phyloP scores from a whole-genome alignment of 1,140 invertebrate genomes.

The Scaptomyza pallida region DNA sequence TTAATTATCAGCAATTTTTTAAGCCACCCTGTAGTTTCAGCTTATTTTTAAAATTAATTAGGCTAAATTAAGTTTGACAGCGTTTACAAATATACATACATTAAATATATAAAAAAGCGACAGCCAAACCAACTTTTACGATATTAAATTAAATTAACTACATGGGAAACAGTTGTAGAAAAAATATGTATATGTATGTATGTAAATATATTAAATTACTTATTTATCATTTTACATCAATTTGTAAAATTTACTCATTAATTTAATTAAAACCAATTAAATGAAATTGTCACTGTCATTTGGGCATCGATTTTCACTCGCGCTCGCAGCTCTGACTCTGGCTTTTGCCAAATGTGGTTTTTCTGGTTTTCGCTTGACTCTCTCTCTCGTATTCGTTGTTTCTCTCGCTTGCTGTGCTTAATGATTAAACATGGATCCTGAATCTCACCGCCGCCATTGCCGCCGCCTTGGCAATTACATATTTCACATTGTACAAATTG shows the following conservation, averaged over 20 bases:
- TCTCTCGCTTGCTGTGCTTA: constrained; percentile 9
- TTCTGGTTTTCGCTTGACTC: constrained; percentile 41
- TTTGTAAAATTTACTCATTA: constrained; percentile 83
- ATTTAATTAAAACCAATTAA: constrained; percentile 83
- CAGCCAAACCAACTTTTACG: constrained; percentile 44
- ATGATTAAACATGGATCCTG: constrained; percentile 62
- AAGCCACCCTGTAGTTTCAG: constrained; percentile 5
- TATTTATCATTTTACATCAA: constrained; percentile 82
- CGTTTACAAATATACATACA: constrained; percentile 51
- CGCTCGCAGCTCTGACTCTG: constrained; percentile 3
- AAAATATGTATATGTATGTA: constrained; percentile 49
- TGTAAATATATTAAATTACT: constrained; percentile 82
- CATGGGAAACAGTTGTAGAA: constrained; percentile 16
- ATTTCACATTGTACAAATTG: constrained; percentile 80
- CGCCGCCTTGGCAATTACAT: constrained; percentile 78
- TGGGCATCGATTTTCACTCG: constrained; percentile 75
- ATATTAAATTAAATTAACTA: constrained; percentile 79
- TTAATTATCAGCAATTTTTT: constrained; percentile 40
- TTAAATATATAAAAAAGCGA: constrained; percentile 27
- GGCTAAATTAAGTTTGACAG: constrained; percentile 74
- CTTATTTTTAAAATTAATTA: constrained; percentile 68
- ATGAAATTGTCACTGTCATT: constrained; percentile 83
- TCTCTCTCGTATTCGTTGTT: background rate
- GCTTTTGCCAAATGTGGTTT: constrained; percentile 68
- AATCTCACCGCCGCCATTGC: constrained; percentile 61